Evolutionary conservation across 2,888 invertebrate genomes (phyloP).

Genomic region (Caenorhabditis becei): DNA sequence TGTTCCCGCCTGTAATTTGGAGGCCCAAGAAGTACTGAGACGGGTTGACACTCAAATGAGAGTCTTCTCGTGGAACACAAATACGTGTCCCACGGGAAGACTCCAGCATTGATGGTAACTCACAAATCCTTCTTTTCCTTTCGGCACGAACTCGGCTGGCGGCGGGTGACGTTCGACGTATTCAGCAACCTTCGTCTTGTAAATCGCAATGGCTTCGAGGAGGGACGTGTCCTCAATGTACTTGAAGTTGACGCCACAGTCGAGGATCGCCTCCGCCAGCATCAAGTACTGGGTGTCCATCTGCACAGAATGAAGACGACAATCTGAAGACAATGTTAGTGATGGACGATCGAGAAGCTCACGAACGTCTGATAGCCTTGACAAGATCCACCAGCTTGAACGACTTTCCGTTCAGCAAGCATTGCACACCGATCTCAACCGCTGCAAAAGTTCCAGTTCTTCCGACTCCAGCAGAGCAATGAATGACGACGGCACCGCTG

Average conservation of each 20-base stretch:
- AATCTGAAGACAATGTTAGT: constrained; percentile 34
- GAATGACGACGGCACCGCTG: constrained; percentile 62
- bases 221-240: constrained; percentile 42
- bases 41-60: neutral
- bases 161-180: constrained; percentile 53
- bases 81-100: too few species aligned
- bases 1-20: too few species aligned
- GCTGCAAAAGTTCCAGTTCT: constrained; percentile 66
- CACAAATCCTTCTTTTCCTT: neutral
- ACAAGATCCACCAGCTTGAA: constrained; percentile 23
- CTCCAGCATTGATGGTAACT: neutral
- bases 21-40: too few species aligned
- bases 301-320: constrained; percentile 47
- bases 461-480: constrained; percentile 76
- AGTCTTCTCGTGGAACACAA: neutral
- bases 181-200: constrained; percentile 16
- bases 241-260: constrained; percentile 42
- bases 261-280: constrained; percentile 41
- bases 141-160: constrained; percentile 2
- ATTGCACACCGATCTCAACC: constrained; percentile 45
- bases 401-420: constrained; percentile 34
- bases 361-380: constrained; percentile 35
- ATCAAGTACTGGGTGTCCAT: constrained; percentile 55
- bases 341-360: neutral
- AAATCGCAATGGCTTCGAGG: constrained; percentile 15